Base-by-base conservation (phyloP, 2,888 invertebrate species). In the Ypsolopha scabrella region DNA sequence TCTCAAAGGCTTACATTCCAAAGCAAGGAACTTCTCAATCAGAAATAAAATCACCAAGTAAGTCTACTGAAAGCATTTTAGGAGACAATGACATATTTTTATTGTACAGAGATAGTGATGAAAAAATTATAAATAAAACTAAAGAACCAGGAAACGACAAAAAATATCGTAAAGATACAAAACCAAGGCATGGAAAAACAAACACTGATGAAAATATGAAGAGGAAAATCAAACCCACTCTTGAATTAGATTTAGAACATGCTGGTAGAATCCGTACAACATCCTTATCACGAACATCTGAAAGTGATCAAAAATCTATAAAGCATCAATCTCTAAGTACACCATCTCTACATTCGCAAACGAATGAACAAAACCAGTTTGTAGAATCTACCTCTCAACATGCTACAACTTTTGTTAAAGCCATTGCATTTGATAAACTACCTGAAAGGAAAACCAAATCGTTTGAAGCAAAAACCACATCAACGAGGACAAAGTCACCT, bases 61-160 rank as follows among this genome's bases (percentile, higher is more conserved):
- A 53, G 39, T 63, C 65, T 24, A 52, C 56, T n/a, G 61, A 64
- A 11, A 57, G 43, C 41, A 60, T 61, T 54, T 66, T 63, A 14
- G 59, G 61, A 48, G 68, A 76, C 41, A 71, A 73, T 57, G 75
- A 77, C 58, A 56, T 80, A 49, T 74, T 80, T 60, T 55, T 77
- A 13, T 76, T 80, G 57, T 76, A 75, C 53, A 71, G 65, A 59
- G 79, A 80, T 43, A 74, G 68, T 60, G 67, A 70, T 52, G 65
- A 57, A n/a, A 33, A 14, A 43, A 43, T 14, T 43, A 43, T 43
- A 4, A 68, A 60, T 52, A 54, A 51, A 43, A 53, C 51, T 13
- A 58, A 60, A 10, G 58, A 61, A 51, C 55, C 52, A 10, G 50
- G 55, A 36, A 45, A 54, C 37, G 57, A 58, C 41, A 60, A 60